Evolutionary conservation across 1,140 invertebrate genomes (phyloP), one percentile per base, ranked within the genome.

Genomic region (Rhagoletis pomonella): DNA sequence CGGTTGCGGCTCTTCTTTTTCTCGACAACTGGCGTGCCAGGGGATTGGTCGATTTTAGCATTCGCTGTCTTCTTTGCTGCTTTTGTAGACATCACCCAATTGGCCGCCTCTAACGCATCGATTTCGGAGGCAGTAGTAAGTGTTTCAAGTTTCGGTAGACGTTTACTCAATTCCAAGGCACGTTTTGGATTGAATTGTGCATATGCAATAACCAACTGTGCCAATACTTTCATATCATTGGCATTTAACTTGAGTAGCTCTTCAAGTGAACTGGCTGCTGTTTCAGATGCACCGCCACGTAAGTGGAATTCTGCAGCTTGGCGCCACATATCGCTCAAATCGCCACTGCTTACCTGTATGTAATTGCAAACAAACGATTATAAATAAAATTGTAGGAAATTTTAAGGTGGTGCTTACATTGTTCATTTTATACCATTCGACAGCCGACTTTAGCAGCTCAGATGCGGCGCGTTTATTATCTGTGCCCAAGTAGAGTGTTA

Each of bases 191-290:
- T 95, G 89, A 94, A 94, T 90, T 97, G 95, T 3, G 97, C 96
- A 94, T 98, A 98, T 4, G 97, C 97, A 50, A 98, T 95, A 14
- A 99, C 97, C 9, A 99, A 94, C 87, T 98, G 96, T 4, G 98
- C 98, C 39, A 98, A 90, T 5, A 96, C 96, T 90, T 96, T 96
- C 73, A 94, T 95, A 93, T 99, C 97, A 55, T 95, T 94, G 1
- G 97, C 97, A 88, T 97, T 96, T 4, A 95, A 93, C 90, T 96
- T 95, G 6, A 97, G 94, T 14, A 98, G 94, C 91, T 98, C 96
- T 93, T 98, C 97, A 77, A 98, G 94, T 90, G 97, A 97, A 55
- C 95, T 95, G 19, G 97, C 97, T 5, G 97, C 97, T 4, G 96
- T 95, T 89, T 95, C 93, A 12, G 96, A 94, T 89, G 96, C 95